Conservation (phyloP, 2,888 invertebrate genomes). For the Trissolcus japonicus region DNA sequence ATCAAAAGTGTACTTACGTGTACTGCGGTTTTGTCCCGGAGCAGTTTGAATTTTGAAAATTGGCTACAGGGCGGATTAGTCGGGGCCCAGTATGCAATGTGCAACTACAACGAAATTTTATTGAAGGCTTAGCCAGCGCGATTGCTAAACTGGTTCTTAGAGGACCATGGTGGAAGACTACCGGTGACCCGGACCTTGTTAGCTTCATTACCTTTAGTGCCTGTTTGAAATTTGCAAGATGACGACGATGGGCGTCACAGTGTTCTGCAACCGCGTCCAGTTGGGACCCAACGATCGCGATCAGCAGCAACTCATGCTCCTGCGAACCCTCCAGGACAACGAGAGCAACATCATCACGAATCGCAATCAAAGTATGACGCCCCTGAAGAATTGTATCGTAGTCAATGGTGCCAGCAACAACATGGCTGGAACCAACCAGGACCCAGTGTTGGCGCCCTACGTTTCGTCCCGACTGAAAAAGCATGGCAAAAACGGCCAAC, state of each 20-base stretch:
- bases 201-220: neutral
- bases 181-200: constrained; percentile 30
- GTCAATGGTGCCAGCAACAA: constrained; percentile 59
- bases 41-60: neutral
- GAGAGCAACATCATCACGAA: constrained; percentile 72
- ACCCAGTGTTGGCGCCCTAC: constrained; percentile 74
- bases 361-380: constrained; percentile 63
- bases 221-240: constrained; percentile 58
- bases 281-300: constrained; percentile 66
- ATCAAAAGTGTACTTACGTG: no score
- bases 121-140: neutral
- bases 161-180: constrained; percentile 14
- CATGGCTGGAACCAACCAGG: constrained; percentile 52
- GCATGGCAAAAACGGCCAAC: constrained; percentile 77
- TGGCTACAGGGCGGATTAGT: neutral
- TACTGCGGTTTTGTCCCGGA: no score
- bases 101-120: neutral
- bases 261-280: constrained; percentile 70
- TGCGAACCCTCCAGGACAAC: constrained; percentile 73
- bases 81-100: no score
- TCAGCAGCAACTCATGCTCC: constrained; percentile 71
- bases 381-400: constrained; percentile 61
- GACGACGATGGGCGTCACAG: constrained; percentile 74
- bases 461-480: constrained; percentile 76
- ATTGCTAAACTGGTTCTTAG: constrained; percentile 6